Evolutionary conservation across 2,797 vertebrate species (phyloP), one percentile per base, ranked within the genome.

Genomic region (Leptodactylus fallax): DNA sequence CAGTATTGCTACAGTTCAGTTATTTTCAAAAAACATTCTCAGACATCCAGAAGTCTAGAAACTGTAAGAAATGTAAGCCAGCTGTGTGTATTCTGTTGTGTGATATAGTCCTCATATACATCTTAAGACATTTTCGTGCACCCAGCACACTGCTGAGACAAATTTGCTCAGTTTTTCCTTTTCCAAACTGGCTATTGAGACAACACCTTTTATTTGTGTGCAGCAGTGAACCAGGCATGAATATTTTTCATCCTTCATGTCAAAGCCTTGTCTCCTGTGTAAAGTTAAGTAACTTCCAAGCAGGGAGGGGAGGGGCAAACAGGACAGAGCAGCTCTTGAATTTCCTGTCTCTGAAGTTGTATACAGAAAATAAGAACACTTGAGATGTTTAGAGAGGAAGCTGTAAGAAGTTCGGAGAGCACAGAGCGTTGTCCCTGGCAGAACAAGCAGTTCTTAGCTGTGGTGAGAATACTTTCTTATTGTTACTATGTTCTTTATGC

Each of bases 341-440:
- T 87, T 87, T 87, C 85, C 85, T 87, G 79, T 87, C 85, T 86
- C 79, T 61, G 65, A 87, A 87, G 79, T 86, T 79, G 65, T 81
- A 58, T 65, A 81, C 78, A 87, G 65, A 81, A 74, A 87, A 81
- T 79, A 80, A 81, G 71, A 87, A 23, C 3, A 51, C 36, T 74
- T 72, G 13, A 85, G 72, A 77, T 81, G 78, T 72, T 87, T 45
- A 81, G 55, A 25, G 85, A 87, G 85, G 85, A 87, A 87, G 60
- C 65, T 67, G 77, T 7, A 8, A 81, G 53, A 81, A 25, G 45
- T 51, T 21, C 25, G 58, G 16, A 17, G 27, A 80, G 61, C 13
- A 25, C 5, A 56, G 53, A 60, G 67, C 36, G 19, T 80, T 72
- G 27, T 21, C 76, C 17, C 36, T 71, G 77, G 51, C 56, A 49